Base-by-base conservation (phyloP, 2,888 invertebrate species). In the Pristionchus japonicus region DNA sequence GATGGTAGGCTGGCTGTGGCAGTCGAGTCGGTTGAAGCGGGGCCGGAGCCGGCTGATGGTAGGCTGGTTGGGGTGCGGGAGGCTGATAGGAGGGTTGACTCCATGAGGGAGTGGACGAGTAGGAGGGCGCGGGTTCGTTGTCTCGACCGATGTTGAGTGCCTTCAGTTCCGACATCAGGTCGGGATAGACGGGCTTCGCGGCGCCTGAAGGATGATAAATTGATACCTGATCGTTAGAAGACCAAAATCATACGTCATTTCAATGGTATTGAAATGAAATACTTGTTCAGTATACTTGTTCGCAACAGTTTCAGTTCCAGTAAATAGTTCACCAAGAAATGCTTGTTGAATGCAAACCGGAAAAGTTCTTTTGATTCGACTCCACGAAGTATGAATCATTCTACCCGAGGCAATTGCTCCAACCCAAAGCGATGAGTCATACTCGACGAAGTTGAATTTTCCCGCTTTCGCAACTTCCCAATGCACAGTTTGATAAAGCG, bases 31-130 rank as follows among this genome's bases (percentile, higher is more conserved):
- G 88, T 34, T 87, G 88, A 20, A 37, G 83, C n/a, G 87, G 87
- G 31, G 57, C 52, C n/a, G 84, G 87, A 23, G 88, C 82, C 1
- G 89, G 88, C 43, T 87, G 88, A 20, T 49, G 83, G 34, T 88
- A 88, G 31, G 57, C 52, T 52, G 85, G 49, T 61, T 89, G 89
- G 31, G 86, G 88, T 15, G 89, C 88, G 11, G 88, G 88, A 15
- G 87, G 84, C 20, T 64, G 74, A n/a, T 88, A 88, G 3, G 61
- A 40, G 20, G 85, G 34, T 57, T 88, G 88, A 20, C 52, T 86
- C 31, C 87, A 87, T 37, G 88, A 86, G 17, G 89, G 77, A 15
- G 61, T 13, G 0, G 64, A 20, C 31, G 85, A 64, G 43, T 40
- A 61, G 37, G 85, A 34, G 13, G 85, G 40, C n/a, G 85, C 83